These are phyloP conservation scores for Enteromius mattozi DNA, from an alignment of 2,797 vertebrate genomes.

Conservation along the genomic window DNA sequence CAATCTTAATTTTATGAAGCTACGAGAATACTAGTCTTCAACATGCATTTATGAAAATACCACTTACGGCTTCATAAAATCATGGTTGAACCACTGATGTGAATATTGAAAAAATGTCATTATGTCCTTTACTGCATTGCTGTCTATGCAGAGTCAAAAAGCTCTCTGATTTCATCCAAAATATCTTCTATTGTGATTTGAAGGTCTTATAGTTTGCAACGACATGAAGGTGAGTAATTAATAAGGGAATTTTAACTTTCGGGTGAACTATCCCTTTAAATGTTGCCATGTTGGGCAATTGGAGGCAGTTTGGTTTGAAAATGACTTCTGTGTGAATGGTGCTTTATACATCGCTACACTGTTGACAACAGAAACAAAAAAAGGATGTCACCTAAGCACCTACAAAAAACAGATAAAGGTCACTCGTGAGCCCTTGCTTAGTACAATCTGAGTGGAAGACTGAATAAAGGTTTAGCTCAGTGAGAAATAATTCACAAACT, in stretches of 20 bases:
- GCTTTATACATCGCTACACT: background rate
- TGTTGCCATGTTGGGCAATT: background rate
- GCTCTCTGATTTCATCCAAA: background rate
- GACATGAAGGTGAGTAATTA: background rate
- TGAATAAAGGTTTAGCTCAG: slow-evolving; percentile 75
- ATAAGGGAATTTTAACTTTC: background rate
- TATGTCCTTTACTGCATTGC: background rate
- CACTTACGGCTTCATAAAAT: background rate
- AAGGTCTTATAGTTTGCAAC: background rate
- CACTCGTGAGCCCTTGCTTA: slow-evolving; percentile 35
- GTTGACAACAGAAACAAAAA: slow-evolving; percentile 10
- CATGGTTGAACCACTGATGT: background rate
- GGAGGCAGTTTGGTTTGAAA: background rate
- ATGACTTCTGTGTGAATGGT: background rate
- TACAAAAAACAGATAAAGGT: slow-evolving; percentile 55
- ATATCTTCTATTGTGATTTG: background rate
- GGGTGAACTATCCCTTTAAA: background rate
- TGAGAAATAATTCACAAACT: slow-evolving; percentile 75
- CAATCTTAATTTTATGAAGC: background rate
- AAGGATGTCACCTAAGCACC: slow-evolving; percentile 39
- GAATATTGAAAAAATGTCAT: too few relatives aligned
- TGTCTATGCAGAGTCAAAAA: background rate
- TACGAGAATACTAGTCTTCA: background rate
- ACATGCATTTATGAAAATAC: background rate
- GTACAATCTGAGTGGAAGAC: slow-evolving; percentile 70